Percentiles rank a stretch among this genome's conserved stretches.
phyloP scores from a whole-genome alignment of 35 echinoderm and acorn worm genomes.

The Stichopus chloronotus region DNA sequence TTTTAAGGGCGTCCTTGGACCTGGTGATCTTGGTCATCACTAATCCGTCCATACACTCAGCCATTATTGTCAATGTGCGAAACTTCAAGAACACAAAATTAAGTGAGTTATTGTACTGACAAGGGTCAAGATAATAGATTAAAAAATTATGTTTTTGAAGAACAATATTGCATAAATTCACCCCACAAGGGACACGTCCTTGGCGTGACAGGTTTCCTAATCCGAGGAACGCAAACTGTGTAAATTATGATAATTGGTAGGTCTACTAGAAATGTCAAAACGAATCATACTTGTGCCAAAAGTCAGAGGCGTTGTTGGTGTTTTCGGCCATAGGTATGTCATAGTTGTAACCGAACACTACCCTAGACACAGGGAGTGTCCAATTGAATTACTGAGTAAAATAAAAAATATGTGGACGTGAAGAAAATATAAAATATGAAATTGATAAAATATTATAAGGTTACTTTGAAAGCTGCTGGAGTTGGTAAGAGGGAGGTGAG shows the following conservation, averaged over 20 bases:
- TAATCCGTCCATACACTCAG: too few species aligned
- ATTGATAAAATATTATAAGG: slow-evolving; percentile 41
- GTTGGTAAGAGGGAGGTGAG: neutral
- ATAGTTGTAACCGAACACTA: slow-evolving; percentile 4
- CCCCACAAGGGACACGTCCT: neutral
- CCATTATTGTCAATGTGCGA: neutral
- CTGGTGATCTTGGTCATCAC: too few species aligned
- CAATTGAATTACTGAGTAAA: slow-evolving; percentile 1
- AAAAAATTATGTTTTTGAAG: neutral
- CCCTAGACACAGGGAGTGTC: slow-evolving; percentile 44
- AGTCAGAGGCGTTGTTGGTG: neutral
- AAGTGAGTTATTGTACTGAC: slow-evolving; percentile 31
- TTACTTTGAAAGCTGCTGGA: slow-evolving; percentile 35
- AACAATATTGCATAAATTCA: neutral
- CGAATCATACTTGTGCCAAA: neutral
- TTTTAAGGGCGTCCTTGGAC: too few species aligned
- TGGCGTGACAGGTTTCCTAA: neutral
- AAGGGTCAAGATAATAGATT: slow-evolving; percentile 21
- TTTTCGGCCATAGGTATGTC: slow-evolving; percentile 18
- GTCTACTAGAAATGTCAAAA: slow-evolving; percentile 13
- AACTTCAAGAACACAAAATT: slow-evolving; percentile 19
- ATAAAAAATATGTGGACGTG: neutral
- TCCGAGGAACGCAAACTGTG: slow-evolving; percentile 1
- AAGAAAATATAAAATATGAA: slow-evolving; percentile 18
- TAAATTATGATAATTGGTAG: slow-evolving; percentile 28